Conservation (phyloP, 2,113 vertebrate genomes). For the Hemibagrus wyckioides region DNA sequence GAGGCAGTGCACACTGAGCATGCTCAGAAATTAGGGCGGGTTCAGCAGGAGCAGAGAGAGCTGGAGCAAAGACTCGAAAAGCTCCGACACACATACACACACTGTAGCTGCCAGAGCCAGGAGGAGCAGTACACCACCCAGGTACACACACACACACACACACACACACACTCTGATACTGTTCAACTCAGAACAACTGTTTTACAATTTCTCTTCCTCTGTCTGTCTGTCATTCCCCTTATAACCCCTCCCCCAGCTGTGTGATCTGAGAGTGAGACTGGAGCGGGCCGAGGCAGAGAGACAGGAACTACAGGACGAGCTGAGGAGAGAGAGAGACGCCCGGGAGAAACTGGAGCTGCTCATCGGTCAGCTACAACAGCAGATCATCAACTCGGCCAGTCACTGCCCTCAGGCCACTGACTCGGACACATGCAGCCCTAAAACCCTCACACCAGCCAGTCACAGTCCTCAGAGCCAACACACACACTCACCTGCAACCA, state of each 20-base stretch:
- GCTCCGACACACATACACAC: constrained; percentile 82
- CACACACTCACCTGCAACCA: constrained; percentile 60
- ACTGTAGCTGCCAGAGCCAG: constrained; percentile 89
- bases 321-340: constrained; percentile 89
- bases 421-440: background rate
- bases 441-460: constrained; percentile 8
- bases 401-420: constrained; percentile 52
- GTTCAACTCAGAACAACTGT: background rate
- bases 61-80: constrained; percentile 93
- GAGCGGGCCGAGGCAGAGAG: constrained; percentile 90
- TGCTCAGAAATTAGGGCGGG: constrained; percentile 88
- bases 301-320: constrained; percentile 92
- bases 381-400: constrained; percentile 76
- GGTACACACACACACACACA: constrained; percentile 70
- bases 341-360: constrained; percentile 89
- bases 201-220: background rate
- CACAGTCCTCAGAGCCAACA: constrained; percentile 66
- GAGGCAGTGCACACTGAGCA: constrained; percentile 92
- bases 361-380: constrained; percentile 88
- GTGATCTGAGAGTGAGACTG: constrained; percentile 86
- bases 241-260: constrained; percentile 73
- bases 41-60: constrained; percentile 90
- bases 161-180: background rate
- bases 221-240: constrained; percentile 30
- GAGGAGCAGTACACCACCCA: constrained; percentile 92